Conservation (phyloP, 1,140 invertebrate genomes). For the Heliothis virescens region DNA sequence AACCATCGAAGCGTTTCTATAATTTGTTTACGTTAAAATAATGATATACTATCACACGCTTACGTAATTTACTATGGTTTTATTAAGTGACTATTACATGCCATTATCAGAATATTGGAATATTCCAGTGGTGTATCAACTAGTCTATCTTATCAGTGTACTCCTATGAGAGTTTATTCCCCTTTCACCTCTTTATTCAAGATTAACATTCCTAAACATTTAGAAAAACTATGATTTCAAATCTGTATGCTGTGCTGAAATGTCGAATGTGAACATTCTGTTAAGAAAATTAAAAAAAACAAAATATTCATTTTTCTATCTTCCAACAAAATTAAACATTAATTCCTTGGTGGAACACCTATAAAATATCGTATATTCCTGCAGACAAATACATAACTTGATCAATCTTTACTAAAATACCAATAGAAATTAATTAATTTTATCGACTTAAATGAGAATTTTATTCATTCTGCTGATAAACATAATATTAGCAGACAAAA, state of each 20-base stretch:
- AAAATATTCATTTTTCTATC: no score
- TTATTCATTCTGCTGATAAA: background rate
- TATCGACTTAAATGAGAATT: conserved; percentile 5
- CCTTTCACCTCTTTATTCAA: background rate
- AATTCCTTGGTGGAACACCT: no score
- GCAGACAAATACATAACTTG: no score
- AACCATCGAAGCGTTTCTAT: no score
- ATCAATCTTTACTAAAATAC: background rate
- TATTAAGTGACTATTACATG: background rate
- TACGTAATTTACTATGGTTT: no score
- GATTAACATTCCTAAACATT: background rate
- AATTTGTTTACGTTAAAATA: no score
- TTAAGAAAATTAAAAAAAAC: no score
- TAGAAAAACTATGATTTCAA: background rate
- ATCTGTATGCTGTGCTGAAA: no score
- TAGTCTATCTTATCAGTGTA: background rate
- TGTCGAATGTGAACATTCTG: no score
- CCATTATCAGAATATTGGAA: conserved; percentile 4
- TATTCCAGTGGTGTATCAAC: background rate
- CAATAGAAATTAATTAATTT: conserved; percentile 9
- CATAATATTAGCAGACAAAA: background rate
- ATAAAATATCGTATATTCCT: no score
- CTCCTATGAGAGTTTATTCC: background rate
- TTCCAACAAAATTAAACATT: no score
- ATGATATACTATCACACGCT: no score